Base-by-base conservation (phyloP, 2,797 vertebrate species). In the Microctenopoma lineatum region DNA sequence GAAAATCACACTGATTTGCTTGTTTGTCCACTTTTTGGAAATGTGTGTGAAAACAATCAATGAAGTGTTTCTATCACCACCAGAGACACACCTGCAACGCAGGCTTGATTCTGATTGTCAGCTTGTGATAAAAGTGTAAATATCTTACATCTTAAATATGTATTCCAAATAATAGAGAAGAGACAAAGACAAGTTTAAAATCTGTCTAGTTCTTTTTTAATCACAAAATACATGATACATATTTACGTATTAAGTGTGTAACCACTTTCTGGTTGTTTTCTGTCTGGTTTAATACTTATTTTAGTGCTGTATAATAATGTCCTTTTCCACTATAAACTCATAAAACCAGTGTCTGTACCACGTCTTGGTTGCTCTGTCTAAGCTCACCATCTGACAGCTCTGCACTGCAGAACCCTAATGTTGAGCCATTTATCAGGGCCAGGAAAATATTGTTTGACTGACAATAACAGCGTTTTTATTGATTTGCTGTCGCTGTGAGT, bases 391-490 rank as follows among this genome's bases (percentile, higher is more conserved):
- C 57, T 65, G 75, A 79, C 80, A 77, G 77, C 63, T 38, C 61
- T 4, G 8, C 52, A 2, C 66, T 7, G 51, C 36, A n/a, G 26
- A 59, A 13, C 26, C 61, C 52, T 6, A 52, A 77, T 50, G 44
- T 6, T 6, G 29, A 77, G 59, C 69, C 73, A 66, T 81, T 71
- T 65, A 73, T 77, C 81, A 64, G 70, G 44, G 38, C 36, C 2
- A 4, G 15, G 32, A 32, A 64, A 81, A 85, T 61, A 77, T 58
- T 65, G 77, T 89, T 66, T 78, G 73, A 86, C 70, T 21, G 80
- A 86, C 86, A 79, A 71, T 85, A 90, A 84, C 63, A 25, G 38
- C 1, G 54, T 87, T 87, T 82, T 71, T 79, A 90, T 90, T 75
- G 88, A 92, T 87, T 75, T 84, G 26, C 81, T 84, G 88, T 85